Base-by-base conservation (phyloP, 2,888 invertebrate genomes). In the Ophraella communa region DNA sequence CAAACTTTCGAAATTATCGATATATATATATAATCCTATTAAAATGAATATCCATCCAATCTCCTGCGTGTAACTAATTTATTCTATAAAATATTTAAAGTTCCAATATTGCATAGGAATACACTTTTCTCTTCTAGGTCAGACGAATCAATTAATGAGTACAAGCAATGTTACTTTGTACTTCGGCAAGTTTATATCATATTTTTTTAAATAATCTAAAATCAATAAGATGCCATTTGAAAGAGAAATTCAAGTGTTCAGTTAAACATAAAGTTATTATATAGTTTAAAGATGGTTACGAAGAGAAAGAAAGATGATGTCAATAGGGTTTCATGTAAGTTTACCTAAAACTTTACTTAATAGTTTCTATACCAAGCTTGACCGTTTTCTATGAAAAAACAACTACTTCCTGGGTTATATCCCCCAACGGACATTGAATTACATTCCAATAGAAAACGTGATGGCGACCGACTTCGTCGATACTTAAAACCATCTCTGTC, bases 131-230 rank as follows among this genome's bases (percentile, higher is more conserved):
- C 14, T 39, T 17, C 58, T 53, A 60, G 60, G 61, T 53, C 53
- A 65, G 8, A 47, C 17, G 52, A 53, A 62, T 62, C 65, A 65
- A 62, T 65, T 58, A 61, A 61, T 24, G 35, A 33, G 14, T 21
- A 57, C n/a, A n/a, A n/a, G 62, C 51, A 33, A 58, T 47, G n/a
- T 57, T 57, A 24, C 27, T 57, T 57, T 65, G 57, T 56, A 62
- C 27, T 49, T 14, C 51, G 24, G 17, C 10, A 56, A n/a, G 49
- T 54, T 57, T 57, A 62, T 39, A 59, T 47, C 39, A 58, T 64
- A 45, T 44, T 62, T 47, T 18, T 45, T 30, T 33, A 24, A 54
- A 45, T 65, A 39, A 30, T 58, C 44, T 52, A 30, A 49, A 42
- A 61, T 65, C 44, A 24, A 65, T 62, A 55, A 30, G 8, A 10